Percentiles rank a stretch among this genome's conserved stretches.
These are phyloP conservation scores for Tyrannus savana DNA, from an alignment of 2,113 vertebrate genomes.

Conservation along the genomic window DNA sequence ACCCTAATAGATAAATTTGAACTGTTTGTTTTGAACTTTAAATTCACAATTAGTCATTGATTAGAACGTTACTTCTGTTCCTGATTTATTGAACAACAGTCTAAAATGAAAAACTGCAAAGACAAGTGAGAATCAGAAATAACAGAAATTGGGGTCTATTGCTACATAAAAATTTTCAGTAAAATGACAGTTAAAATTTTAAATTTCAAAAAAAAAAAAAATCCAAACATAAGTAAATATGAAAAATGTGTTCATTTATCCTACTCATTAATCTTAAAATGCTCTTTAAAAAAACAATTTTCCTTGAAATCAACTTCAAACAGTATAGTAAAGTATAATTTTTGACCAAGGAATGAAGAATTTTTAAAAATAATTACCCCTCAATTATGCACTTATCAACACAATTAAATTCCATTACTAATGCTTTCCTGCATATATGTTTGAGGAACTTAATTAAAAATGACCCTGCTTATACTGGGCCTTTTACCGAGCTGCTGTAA, in stretches of 20 bases:
- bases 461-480: rapidly evolving
- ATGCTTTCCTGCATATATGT: neutral
- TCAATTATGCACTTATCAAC: neutral
- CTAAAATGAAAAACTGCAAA: neutral
- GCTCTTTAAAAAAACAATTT: neutral
- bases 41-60: neutral
- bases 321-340: neutral
- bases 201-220: neutral
- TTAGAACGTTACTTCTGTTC: neutral
- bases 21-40: neutral
- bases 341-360: neutral
- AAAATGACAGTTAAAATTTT: neutral
- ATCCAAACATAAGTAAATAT: neutral
- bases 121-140: neutral
- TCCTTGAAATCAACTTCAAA: neutral
- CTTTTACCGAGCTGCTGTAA: neutral
- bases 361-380: neutral
- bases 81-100: neutral
- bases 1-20: neutral
- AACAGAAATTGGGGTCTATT: neutral
- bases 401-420: neutral
- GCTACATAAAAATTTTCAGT: neutral
- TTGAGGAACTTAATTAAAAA: neutral
- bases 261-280: neutral
- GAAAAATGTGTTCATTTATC: neutral